These are phyloP conservation scores for Microcebus lehilahytsara DNA, from an alignment of 2,113 vertebrate species.

Conservation along the genomic window DNA sequence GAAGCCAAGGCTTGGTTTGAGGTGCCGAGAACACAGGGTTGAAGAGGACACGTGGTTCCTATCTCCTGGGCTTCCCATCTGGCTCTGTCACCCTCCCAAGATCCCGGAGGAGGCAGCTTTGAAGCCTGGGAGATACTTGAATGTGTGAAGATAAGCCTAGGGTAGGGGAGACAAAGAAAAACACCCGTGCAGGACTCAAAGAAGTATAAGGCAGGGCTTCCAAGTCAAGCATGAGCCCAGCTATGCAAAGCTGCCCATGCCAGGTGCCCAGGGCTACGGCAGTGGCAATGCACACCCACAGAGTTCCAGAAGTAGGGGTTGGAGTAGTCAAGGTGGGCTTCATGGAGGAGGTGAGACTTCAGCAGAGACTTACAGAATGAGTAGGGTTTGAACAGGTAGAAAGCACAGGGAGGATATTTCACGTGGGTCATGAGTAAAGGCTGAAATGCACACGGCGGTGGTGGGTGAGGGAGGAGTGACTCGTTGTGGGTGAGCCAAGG, in stretches of 20 bases:
- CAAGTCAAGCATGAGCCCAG: not conserved
- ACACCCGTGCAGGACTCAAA: not conserved
- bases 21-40: not conserved
- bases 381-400: not conserved
- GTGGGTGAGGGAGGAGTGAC: not conserved
- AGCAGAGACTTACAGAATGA: not conserved
- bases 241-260: not conserved
- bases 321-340: not conserved
- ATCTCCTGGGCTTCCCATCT: not conserved
- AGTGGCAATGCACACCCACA: not conserved
- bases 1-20: too few species aligned
- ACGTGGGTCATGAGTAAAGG: not conserved
- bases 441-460: not conserved
- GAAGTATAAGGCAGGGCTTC: not conserved
- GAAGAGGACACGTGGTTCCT: not conserved
- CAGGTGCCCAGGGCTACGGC: not conserved
- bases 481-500: not conserved
- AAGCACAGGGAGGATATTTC: not conserved
- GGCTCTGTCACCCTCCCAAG: not conserved
- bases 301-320: not conserved
- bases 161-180: not conserved
- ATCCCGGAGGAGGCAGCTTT: not conserved
- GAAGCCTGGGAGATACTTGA: not conserved
- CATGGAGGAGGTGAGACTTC: not conserved
- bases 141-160: not conserved